Evolutionary conservation across 2,113 vertebrate genomes (phyloP).

Genomic region (Theristicus caerulescens): DNA sequence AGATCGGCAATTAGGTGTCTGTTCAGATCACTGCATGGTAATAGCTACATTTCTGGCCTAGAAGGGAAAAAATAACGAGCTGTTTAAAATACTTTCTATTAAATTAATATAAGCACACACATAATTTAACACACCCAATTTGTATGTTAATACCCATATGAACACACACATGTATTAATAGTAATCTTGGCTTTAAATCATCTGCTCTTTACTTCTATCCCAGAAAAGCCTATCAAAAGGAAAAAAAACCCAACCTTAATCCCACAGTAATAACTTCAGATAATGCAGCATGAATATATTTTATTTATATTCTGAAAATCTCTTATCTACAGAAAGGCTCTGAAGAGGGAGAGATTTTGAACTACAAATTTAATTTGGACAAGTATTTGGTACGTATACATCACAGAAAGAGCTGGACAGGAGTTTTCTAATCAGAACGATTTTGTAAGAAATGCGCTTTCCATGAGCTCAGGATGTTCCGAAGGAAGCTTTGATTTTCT

Average conservation of each 20-base stretch:
- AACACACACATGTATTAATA: background rate
- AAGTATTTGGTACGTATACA: background rate
- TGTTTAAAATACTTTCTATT: background rate
- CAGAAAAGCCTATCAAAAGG: background rate
- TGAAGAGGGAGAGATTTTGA: background rate
- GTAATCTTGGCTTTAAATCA: background rate
- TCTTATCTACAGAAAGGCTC: background rate
- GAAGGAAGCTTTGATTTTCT: background rate
- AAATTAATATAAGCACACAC: background rate
- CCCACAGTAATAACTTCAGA: background rate
- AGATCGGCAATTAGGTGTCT: background rate
- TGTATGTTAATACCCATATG: background rate
- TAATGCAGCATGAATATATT: background rate
- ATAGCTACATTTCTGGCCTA: background rate
- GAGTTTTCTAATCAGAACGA: background rate
- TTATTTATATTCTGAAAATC: background rate
- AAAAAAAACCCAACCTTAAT: background rate
- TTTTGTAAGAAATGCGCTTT: background rate
- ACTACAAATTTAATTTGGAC: background rate
- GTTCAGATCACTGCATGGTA: background rate
- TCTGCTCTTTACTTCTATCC: background rate
- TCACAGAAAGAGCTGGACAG: background rate
- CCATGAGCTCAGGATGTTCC: background rate
- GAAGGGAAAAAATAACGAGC: background rate
- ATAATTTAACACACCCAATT: background rate